Evolutionary conservation across 2,888 invertebrate species (phyloP), one percentile per base, ranked within the genome.

Genomic region (Listrodromus nycthemerus): DNA sequence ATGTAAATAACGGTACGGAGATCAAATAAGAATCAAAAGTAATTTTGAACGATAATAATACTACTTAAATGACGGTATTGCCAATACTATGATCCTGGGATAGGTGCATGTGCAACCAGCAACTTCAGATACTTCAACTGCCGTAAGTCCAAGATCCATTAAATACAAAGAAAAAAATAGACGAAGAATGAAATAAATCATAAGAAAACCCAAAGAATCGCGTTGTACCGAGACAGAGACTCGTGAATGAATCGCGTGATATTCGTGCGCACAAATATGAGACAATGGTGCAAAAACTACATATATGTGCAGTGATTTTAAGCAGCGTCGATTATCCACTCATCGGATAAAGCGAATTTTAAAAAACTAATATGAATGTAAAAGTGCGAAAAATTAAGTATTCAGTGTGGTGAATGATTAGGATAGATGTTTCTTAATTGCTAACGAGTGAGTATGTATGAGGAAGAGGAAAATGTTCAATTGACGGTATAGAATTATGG

Each of bases 101-200:
- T 90, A 86, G 92, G 92, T 91, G 93, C 93, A 93, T 92, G 92
- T 91, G 89, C 90, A 90, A 89, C 89, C 88, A 85, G 86, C 85
- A 87, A 87, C 85, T 88, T 80, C 66, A 86, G 87, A 73, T 83
- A 83, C 55, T 82, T 79, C 71, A 84, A 86, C 87, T 85, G 87
- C 86, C 86, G 81, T 66, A 75, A 71, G 74, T 78, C 45, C 77
- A 55, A 30, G 37, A 65, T 69, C 69, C 70, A 66, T 69, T 61
- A 58, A 76, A 71, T 61, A 67, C 33, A 73, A 83, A 67, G 52
- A 76, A 58, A 74, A 81, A 58, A 58, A 24, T 41, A 10, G 52
- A 66, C 41, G 50, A 69, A 65, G 48, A 79, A 63, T 58, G 70
- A 69, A 21, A 73, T 19, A 50, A 71, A 37, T 48, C 63, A 71